Base-by-base conservation (phyloP, 2,113 vertebrate species). In the Galeopterus variegatus region DNA sequence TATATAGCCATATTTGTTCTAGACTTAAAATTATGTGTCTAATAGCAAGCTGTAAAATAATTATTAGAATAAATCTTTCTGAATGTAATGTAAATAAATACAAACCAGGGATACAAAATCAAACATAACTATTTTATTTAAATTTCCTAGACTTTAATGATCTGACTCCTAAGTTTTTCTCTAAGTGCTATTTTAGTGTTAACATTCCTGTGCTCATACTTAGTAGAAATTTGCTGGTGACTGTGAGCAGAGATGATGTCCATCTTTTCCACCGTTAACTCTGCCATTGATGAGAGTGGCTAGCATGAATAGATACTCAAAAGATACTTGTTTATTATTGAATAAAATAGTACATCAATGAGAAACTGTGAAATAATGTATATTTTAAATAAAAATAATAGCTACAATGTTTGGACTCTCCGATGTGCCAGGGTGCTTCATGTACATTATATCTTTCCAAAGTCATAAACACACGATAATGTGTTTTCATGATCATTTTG, bases 61-160 rank as follows among this genome's bases (percentile, higher is more conserved):
- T 9, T 75, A 54, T 41, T 84, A 52, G n/a, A 94, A 70, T 28
- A 86, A 75, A 19, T 58, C 13, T 92, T 72, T 67, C n/a, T 21
- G 23, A 88, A 67, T 52, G 3, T 23, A 69, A 83, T 52, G 10
- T 64, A 90, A 93, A 81, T 64, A 90, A 93, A 81, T 81, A 67
- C 8, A 95, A 92, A 87, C n/a, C 48, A 65, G 62, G 52, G 84
- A 90, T 72, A 13, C 31, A 84, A 93, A 92, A 67, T 54, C 50
- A 62, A 48, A 56, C 84, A 52, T 67, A 58, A 76, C 14, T 21
- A 48, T 81, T 50, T 50, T 12, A 75, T 87, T 87, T 72, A 52
- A 58, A 90, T 19, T 79, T 69, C 18, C 88, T 36, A 65, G 17
- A 82, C 69, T 81, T 77, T 52, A 90, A 60, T 58, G 3, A 85